Evolutionary conservation across 2,888 invertebrate genomes (phyloP).

Genomic region (Pristionchus exspectatus): DNA sequence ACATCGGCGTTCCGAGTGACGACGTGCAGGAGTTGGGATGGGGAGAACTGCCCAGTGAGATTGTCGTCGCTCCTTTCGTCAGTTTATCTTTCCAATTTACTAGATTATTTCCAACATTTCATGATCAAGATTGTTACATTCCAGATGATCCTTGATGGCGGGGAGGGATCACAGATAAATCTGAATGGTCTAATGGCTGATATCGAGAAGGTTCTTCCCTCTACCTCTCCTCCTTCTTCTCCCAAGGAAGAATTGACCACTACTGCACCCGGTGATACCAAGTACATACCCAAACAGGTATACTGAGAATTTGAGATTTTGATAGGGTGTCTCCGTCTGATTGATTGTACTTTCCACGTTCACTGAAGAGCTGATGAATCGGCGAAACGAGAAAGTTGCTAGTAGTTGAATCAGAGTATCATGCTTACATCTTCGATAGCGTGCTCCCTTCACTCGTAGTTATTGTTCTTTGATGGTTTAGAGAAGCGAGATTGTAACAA

Average conservation of each 20-base stretch:
- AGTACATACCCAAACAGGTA: slow-evolving; percentile 48
- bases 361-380: background rate
- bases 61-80: slow-evolving; percentile 58
- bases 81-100: slow-evolving; percentile 41
- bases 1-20: slow-evolving; percentile 43
- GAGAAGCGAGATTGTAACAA: background rate
- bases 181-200: slow-evolving; percentile 58
- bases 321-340: background rate
- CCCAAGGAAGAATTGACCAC: background rate
- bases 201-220: slow-evolving; percentile 44
- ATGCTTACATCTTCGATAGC: too few relatives aligned
- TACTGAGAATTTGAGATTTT: too few relatives aligned
- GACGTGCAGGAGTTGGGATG: slow-evolving; percentile 62
- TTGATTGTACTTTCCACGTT: too few relatives aligned
- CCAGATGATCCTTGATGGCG: slow-evolving; percentile 54
- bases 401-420: background rate
- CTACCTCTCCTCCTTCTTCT: background rate
- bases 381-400: background rate
- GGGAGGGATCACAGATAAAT: slow-evolving; percentile 51
- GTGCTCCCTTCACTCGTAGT: too few relatives aligned
- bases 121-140: slow-evolving; percentile 25
- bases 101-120: background rate
- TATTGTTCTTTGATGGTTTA: background rate
- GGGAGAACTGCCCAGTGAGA: slow-evolving; percentile 60
- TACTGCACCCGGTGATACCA: background rate